Evolutionary conservation across 2,888 invertebrate genomes (phyloP).

Genomic region (Ormyrus labotus): DNA sequence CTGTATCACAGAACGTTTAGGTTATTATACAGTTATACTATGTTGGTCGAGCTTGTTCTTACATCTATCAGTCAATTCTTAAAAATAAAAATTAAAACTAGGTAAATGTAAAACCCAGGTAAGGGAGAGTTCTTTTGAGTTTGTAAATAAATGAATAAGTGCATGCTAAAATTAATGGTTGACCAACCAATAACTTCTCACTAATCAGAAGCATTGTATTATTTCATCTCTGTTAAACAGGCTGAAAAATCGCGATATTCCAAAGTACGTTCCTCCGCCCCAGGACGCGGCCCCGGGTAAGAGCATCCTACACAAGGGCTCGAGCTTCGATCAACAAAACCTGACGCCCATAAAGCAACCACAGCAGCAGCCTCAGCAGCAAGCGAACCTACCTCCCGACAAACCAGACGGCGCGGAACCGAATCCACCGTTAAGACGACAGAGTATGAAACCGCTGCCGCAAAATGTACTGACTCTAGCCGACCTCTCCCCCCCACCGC

Average conservation of each 20-base stretch:
- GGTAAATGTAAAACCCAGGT: too few relatives aligned
- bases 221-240: slow-evolving; percentile 26
- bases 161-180: neutral
- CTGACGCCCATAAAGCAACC: slow-evolving; percentile 58
- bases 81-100: too few relatives aligned
- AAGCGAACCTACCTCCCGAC: slow-evolving; percentile 56
- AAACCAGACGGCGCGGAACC: slow-evolving; percentile 57
- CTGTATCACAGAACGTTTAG: too few relatives aligned
- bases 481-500: slow-evolving; percentile 66
- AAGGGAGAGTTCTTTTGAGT: too few relatives aligned
- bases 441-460: slow-evolving; percentile 68
- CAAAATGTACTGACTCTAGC: slow-evolving; percentile 58
- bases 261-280: slow-evolving; percentile 83
- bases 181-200: neutral
- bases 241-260: slow-evolving; percentile 81
- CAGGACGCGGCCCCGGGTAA: slow-evolving; percentile 77
- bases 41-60: too few relatives aligned
- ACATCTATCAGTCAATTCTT: too few relatives aligned
- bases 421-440: slow-evolving; percentile 66
- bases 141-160: neutral
- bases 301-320: slow-evolving; percentile 74
- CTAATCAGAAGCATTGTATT: neutral
- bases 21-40: too few relatives aligned
- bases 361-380: slow-evolving; percentile 64
- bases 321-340: slow-evolving; percentile 65